Percentiles rank a stretch among this genome's conserved stretches.
Conservation (phyloP, 2,113 vertebrate genomes). For the Rutilus rutilus region DNA sequence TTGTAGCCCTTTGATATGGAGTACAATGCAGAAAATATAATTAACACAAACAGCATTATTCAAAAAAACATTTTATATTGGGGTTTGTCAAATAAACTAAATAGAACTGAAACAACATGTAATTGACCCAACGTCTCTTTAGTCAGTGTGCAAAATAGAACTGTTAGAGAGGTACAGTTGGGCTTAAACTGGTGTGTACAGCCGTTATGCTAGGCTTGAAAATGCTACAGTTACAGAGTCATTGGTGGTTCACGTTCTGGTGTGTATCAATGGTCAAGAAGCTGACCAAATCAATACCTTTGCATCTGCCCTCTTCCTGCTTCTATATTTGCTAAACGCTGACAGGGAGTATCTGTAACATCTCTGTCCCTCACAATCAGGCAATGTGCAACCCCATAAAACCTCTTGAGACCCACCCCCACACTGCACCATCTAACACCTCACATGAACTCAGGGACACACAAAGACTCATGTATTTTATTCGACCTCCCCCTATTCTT, state of each 20-base stretch:
- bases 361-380: constrained; percentile 60
- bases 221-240: constrained; percentile 13
- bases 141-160: not conserved
- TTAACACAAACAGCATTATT: not conserved
- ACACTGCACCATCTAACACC: constrained; percentile 21
- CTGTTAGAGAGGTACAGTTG: not conserved
- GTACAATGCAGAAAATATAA: not conserved
- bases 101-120: not conserved
- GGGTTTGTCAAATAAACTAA: not conserved
- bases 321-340: constrained; percentile 70
- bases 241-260: not conserved
- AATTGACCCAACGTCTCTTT: not conserved
- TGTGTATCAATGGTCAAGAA: constrained; percentile 35
- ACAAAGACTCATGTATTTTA: not conserved
- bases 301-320: constrained; percentile 57
- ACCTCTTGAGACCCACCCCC: constrained; percentile 20
- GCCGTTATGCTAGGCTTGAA: not conserved
- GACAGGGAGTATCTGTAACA: constrained; percentile 63
- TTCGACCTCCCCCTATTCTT: not conserved
- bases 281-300: constrained; percentile 67
- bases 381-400: constrained; percentile 43
- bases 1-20: not conserved
- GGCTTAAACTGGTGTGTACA: not conserved
- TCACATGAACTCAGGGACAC: constrained; percentile 47
- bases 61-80: not conserved